A percentile compares a stretch with the other conserved stretches of the same genome.
Evolutionary conservation across 2,888 invertebrate genomes (phyloP).

Genomic region (Agriopis leucophaearia): DNA sequence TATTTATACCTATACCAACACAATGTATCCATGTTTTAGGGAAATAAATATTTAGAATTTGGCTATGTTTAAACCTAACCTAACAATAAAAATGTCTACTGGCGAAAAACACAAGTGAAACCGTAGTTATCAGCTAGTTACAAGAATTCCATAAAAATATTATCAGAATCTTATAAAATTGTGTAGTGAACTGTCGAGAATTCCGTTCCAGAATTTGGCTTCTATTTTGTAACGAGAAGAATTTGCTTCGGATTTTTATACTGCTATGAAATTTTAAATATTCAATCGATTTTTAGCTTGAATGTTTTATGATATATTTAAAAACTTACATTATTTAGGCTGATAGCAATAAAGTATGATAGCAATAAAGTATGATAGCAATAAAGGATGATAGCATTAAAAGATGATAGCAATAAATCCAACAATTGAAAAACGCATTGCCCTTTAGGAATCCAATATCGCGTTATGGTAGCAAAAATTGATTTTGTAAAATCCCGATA

Average conservation of each 20-base stretch:
- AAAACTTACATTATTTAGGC: no score
- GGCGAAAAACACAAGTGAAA: not conserved
- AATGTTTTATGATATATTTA: not conserved
- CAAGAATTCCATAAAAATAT: not conserved
- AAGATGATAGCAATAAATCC: not conserved
- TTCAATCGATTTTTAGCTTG: not conserved
- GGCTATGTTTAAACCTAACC: not conserved
- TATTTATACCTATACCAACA: no score
- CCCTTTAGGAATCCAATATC: slow-evolving; percentile 40
- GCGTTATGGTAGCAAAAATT: slow-evolving; percentile 47
- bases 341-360: no score
- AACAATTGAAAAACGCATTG: not conserved
- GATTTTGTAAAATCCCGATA: slow-evolving; percentile 41
- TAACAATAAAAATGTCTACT: no score
- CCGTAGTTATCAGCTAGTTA: not conserved
- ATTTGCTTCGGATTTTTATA: not conserved
- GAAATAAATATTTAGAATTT: no score
- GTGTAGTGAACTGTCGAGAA: not conserved
- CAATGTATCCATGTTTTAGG: no score
- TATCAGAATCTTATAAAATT: slow-evolving; percentile 2
- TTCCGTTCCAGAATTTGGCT: not conserved
- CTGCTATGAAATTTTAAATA: not conserved
- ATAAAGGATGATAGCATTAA: not conserved
- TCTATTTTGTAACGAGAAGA: slow-evolving; percentile 4
- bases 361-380: not conserved